phyloP scores from a whole-genome alignment of 1,140 invertebrate species.

The Sycobia sp. region DNA sequence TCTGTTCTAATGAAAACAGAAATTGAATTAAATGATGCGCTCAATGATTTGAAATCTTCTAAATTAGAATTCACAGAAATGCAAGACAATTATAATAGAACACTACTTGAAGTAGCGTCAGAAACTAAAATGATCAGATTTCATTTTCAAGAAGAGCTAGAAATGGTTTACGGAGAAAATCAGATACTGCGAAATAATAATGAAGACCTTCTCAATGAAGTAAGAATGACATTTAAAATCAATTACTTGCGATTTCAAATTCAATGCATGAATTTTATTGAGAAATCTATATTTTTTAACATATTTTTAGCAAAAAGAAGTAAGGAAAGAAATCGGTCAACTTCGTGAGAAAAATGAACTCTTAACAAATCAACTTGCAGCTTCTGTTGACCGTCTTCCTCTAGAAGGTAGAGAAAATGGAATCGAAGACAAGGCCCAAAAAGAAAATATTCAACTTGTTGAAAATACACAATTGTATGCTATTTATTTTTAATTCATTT shows the following conservation, averaged over 20 bases:
- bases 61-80: slow-evolving; percentile 40
- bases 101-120: too few relatives aligned
- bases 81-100: slow-evolving; percentile 40
- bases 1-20: slow-evolving; percentile 45
- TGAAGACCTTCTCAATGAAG: too few relatives aligned
- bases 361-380: slow-evolving; percentile 52
- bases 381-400: slow-evolving; percentile 51
- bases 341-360: slow-evolving; percentile 60
- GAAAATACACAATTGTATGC: slow-evolving; percentile 48
- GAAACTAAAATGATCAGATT: slow-evolving; percentile 45
- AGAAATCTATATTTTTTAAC: too few relatives aligned
- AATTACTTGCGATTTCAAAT: too few relatives aligned
- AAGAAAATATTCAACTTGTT: slow-evolving; percentile 41
- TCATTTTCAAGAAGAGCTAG: slow-evolving; percentile 43
- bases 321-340: slow-evolving; percentile 49
- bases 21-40: slow-evolving; percentile 34
- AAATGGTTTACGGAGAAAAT: too few relatives aligned
- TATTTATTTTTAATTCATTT: slow-evolving; percentile 12
- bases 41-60: slow-evolving; percentile 42
- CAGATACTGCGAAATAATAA: too few relatives aligned
- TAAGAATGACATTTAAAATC: too few relatives aligned
- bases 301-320: too few relatives aligned
- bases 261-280: too few relatives aligned
- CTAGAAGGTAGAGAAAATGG: slow-evolving; percentile 63
- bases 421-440: slow-evolving; percentile 54